phyloP scores from a whole-genome alignment of 64 coral and sea anemone species.

The Stylophora pistillata region DNA sequence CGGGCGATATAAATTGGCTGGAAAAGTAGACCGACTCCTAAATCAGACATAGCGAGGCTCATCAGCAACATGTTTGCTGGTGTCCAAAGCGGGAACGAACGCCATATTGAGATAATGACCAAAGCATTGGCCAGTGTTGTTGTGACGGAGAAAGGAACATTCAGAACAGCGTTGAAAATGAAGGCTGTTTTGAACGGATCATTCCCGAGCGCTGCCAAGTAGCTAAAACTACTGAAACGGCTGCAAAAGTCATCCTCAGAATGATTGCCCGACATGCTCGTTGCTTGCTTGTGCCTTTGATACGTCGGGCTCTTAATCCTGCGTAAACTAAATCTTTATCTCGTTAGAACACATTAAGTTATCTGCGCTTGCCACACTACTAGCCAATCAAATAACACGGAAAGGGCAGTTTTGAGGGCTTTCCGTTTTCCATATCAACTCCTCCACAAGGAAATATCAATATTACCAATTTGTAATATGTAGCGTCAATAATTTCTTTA shows the following conservation, averaged over 20 bases:
- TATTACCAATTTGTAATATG: too few species aligned
- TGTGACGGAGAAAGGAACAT: constrained; percentile 15
- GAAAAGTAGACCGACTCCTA: constrained; percentile 43
- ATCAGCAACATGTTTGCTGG: constrained; percentile 27
- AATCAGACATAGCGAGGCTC: constrained; percentile 42
- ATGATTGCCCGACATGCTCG: neutral
- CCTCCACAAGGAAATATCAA: too few species aligned
- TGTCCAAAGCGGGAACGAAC: neutral
- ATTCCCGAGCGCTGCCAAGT: constrained; percentile 18
- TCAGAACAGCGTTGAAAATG: constrained; percentile 21
- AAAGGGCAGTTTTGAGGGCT: too few species aligned
- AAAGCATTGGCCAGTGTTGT: constrained; percentile 26
- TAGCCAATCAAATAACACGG: too few species aligned
- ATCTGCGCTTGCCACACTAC: too few species aligned
- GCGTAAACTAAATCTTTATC: too few species aligned
- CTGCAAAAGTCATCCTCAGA: neutral
- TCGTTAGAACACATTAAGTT: too few species aligned
- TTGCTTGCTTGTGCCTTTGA: neutral
- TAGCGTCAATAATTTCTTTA: too few species aligned
- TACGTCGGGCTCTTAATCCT: too few species aligned
- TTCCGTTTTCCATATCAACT: too few species aligned
- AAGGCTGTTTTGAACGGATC: constrained; percentile 15
- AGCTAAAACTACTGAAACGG: constrained; percentile 3
- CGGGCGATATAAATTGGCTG: constrained; percentile 33
- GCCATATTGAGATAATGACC: constrained; percentile 46